phyloP scores from a whole-genome alignment of 2,113 vertebrate genomes.

The Fulmarus glacialis region DNA sequence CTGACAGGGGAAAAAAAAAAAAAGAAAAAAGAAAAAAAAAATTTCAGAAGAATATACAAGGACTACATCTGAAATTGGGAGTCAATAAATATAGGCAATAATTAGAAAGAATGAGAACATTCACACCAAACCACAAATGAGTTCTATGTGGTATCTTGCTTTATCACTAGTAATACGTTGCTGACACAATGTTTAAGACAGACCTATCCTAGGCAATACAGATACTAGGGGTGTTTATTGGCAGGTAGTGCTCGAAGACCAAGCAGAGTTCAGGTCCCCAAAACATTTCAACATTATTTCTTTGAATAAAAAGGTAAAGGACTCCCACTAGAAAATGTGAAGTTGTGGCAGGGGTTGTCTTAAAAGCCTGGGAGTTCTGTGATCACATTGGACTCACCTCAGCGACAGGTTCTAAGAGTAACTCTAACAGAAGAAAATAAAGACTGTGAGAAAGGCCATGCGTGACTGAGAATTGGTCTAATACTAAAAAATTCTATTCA shows the following conservation, averaged over 20 bases:
- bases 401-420: not conserved
- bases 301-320: not conserved
- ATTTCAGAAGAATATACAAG: not conserved
- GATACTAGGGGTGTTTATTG: not conserved
- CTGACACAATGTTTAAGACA: not conserved
- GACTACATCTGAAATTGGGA: not conserved
- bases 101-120: not conserved
- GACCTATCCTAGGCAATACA: not conserved
- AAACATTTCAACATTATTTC: not conserved
- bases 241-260: not conserved
- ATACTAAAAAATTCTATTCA: not conserved
- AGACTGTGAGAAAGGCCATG: not conserved
- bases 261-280: not conserved
- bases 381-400: not conserved
- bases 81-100: not conserved
- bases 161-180: not conserved
- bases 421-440: not conserved
- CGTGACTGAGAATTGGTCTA: not conserved
- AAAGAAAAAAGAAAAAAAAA: no score
- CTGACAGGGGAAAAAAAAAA: not conserved
- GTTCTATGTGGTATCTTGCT: not conserved
- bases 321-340: not conserved
- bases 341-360: not conserved
- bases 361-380: not conserved
- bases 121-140: not conserved